Percentiles rank a stretch among this genome's conserved stretches.
These are phyloP conservation scores for Entelurus aequoreus DNA, from an alignment of 2,113 vertebrate species.

Conservation along the genomic window DNA sequence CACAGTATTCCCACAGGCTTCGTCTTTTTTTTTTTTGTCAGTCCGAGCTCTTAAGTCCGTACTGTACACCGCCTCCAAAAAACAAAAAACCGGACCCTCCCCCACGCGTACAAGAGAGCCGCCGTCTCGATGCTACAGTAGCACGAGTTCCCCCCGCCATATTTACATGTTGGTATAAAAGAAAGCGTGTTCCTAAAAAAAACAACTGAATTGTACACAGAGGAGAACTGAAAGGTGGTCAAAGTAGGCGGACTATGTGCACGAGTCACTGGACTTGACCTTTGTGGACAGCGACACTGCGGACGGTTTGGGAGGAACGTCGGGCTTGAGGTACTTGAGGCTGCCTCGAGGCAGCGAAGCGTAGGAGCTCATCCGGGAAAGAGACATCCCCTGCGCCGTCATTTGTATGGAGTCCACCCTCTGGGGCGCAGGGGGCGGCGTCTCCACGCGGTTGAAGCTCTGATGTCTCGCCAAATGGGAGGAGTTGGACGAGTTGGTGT, in stretches of 20 bases:
- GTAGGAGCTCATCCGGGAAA: slow-evolving; percentile 84
- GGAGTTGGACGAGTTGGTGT: slow-evolving; percentile 98
- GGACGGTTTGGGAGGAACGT: slow-evolving; percentile 94
- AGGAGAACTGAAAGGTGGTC: slow-evolving; percentile 71
- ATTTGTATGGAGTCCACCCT: slow-evolving; percentile 97
- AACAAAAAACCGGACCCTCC: background rate
- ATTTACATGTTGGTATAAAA: slow-evolving; percentile 75
- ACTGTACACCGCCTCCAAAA: slow-evolving; percentile 52
- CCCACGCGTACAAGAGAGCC: slow-evolving; percentile 44
- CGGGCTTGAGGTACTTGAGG: slow-evolving; percentile 90
- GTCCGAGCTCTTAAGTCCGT: slow-evolving; percentile 67
- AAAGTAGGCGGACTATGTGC: slow-evolving; percentile 83
- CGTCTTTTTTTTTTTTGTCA: slow-evolving; percentile 64
- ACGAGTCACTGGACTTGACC: slow-evolving; percentile 88
- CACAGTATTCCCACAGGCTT: slow-evolving; percentile 84
- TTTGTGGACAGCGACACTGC: slow-evolving; percentile 86
- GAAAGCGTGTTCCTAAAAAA: slow-evolving; percentile 58
- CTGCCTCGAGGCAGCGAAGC: slow-evolving; percentile 88
- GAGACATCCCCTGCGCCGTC: slow-evolving; percentile 79
- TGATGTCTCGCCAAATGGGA: slow-evolving; percentile 93
- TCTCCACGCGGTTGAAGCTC: slow-evolving; percentile 89
- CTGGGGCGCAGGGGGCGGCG: slow-evolving; percentile 90
- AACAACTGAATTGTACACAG: slow-evolving; percentile 72
- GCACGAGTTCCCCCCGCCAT: slow-evolving; percentile 71
- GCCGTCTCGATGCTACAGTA: slow-evolving; percentile 55